phyloP scores from a whole-genome alignment of 2,888 invertebrate genomes.

The Sphecodes monilicornis region DNA sequence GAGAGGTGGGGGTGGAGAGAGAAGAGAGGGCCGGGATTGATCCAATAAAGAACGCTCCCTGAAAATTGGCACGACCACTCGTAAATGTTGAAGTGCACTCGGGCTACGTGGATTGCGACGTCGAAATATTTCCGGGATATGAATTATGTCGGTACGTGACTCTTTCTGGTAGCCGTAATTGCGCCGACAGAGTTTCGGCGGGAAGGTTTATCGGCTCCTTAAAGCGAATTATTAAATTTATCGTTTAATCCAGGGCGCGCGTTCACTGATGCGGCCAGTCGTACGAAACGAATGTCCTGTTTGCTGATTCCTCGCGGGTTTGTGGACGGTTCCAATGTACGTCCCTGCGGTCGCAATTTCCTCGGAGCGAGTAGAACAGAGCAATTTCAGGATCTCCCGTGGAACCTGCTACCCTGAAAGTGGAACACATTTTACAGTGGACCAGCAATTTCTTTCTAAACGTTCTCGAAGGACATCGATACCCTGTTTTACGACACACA shows the following conservation, averaged over 20 bases:
- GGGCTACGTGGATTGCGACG: conserved; percentile 14
- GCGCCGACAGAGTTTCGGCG: conserved; percentile 42
- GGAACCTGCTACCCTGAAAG: background rate
- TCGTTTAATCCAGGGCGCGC: conserved; percentile 42
- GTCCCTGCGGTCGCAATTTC: background rate
- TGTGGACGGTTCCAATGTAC: background rate
- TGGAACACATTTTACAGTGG: background rate
- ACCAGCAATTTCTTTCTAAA: background rate
- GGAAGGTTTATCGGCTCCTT: conserved; percentile 50
- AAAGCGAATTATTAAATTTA: conserved; percentile 57
- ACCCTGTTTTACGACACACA: background rate
- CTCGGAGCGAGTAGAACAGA: background rate
- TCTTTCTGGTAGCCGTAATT: conserved; percentile 45
- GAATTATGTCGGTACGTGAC: conserved; percentile 51
- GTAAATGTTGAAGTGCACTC: conserved; percentile 46
- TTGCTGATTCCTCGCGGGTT: background rate
- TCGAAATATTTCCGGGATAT: conserved; percentile 39
- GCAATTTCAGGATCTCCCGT: background rate
- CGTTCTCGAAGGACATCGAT: background rate
- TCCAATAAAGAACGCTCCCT: conserved; percentile 46
- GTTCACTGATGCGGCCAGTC: background rate
- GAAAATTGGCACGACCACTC: conserved; percentile 40
- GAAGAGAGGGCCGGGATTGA: conserved; percentile 23
- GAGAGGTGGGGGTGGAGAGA: background rate
- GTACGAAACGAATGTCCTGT: background rate